These are phyloP conservation scores for Steinernema khuongi DNA, from an alignment of 1,140 invertebrate species.

Conservation along the genomic window DNA sequence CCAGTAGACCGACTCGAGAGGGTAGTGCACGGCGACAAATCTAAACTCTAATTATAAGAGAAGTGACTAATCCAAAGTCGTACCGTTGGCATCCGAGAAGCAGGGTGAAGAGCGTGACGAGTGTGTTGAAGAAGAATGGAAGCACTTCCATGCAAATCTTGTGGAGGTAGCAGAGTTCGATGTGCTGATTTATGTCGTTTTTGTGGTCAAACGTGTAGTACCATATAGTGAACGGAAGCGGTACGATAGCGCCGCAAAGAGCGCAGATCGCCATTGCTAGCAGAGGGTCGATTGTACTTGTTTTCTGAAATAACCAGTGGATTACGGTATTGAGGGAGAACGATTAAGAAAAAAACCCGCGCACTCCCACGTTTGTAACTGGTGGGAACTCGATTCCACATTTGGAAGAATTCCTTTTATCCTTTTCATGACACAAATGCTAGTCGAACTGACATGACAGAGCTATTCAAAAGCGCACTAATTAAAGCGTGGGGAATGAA, in stretches of 20 bases:
- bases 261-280: constrained; percentile 38
- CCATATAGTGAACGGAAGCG: constrained; percentile 36
- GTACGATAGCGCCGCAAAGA: constrained; percentile 33
- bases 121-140: constrained; percentile 40
- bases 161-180: constrained; percentile 31
- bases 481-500: too few relatives aligned
- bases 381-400: background rate
- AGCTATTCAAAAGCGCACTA: too few relatives aligned
- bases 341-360: too few relatives aligned
- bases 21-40: constrained; percentile 37
- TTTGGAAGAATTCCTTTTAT: background rate
- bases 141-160: constrained; percentile 40
- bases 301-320: constrained; percentile 37
- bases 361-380: background rate
- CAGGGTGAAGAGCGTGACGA: constrained; percentile 36
- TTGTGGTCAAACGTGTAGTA: constrained; percentile 35
- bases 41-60: constrained; percentile 13
- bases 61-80: background rate
- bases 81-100: constrained; percentile 34
- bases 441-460: too few relatives aligned
- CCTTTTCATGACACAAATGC: background rate
- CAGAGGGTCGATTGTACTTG: constrained; percentile 35
- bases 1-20: constrained; percentile 29
- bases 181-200: constrained; percentile 27
- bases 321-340: too few relatives aligned